These are phyloP conservation scores for Thereva nobilitata DNA, from an alignment of 2,888 invertebrate species.

Conservation along the genomic window DNA sequence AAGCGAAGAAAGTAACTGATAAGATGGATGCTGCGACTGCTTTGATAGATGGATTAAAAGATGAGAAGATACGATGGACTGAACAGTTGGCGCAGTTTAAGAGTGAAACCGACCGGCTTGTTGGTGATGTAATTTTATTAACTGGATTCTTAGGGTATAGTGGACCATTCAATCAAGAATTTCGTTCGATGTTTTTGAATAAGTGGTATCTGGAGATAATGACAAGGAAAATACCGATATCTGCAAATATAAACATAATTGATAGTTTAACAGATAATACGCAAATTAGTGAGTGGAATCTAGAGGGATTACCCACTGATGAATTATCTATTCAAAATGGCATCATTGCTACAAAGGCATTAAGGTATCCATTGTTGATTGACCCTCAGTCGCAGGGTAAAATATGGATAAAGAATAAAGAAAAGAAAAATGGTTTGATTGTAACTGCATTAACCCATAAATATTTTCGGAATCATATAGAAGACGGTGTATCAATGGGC, in stretches of 20 bases:
- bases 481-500: constrained; percentile 80
- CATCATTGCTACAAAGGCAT: constrained; percentile 84
- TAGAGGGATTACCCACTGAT: constrained; percentile 86
- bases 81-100: constrained; percentile 81
- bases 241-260: constrained; percentile 75
- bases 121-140: constrained; percentile 82
- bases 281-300: constrained; percentile 88
- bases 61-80: constrained; percentile 85
- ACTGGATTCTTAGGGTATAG: constrained; percentile 83
- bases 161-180: constrained; percentile 94
- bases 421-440: constrained; percentile 70
- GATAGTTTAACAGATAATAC: constrained; percentile 80
- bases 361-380: constrained; percentile 81
- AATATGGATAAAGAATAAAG: constrained; percentile 85
- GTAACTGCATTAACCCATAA: constrained; percentile 68
- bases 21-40: constrained; percentile 90
- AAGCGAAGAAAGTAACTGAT: constrained; percentile 78
- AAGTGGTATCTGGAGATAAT: constrained; percentile 73
- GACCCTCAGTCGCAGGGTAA: constrained; percentile 94
- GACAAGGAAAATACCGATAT: constrained; percentile 74
- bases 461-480: constrained; percentile 78
- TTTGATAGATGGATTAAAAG: constrained; percentile 82
- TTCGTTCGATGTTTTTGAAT: constrained; percentile 66
- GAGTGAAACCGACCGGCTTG: constrained; percentile 78
- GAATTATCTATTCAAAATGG: constrained; percentile 91